Conservation (phyloP, 2,113 vertebrate genomes). For the Dicaeum eximium region DNA sequence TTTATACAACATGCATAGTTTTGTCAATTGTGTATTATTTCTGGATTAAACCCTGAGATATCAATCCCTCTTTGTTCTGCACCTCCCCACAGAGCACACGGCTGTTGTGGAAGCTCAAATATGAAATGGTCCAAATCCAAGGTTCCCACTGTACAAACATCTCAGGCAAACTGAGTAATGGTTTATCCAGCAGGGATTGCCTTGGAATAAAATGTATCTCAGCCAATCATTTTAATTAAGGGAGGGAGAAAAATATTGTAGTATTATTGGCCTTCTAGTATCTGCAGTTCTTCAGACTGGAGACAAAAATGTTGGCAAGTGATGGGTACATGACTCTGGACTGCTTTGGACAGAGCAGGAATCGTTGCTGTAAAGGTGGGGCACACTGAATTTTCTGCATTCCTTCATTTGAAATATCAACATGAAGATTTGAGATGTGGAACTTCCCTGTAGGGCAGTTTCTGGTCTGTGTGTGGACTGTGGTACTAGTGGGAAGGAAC, state of each 20-base stretch:
- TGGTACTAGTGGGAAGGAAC: not conserved
- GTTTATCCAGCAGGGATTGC: not conserved
- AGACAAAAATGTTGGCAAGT: not conserved
- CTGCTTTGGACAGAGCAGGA: not conserved
- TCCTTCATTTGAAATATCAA: not conserved
- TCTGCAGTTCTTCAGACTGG: not conserved
- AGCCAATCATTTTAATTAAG: not conserved
- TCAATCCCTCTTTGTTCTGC: not conserved
- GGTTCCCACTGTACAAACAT: not conserved
- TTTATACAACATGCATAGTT: constrained; percentile 24
- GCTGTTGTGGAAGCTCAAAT: not conserved
- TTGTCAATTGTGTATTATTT: constrained; percentile 26
- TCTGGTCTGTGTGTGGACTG: not conserved
- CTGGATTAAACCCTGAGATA: constrained; percentile 8
- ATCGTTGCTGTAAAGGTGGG: not conserved
- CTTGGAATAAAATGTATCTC: not conserved
- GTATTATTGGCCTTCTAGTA: not conserved
- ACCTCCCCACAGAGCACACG: not conserved
- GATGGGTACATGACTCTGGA: not conserved
- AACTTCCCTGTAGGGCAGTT: not conserved
- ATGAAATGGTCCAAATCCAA: not conserved
- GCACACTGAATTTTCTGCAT: not conserved
- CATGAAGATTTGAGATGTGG: not conserved
- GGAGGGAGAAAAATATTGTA: not conserved
- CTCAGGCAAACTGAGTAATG: not conserved